Evolutionary conservation across 2,888 invertebrate genomes (phyloP).

Genomic region (Plagodis pulveraria): DNA sequence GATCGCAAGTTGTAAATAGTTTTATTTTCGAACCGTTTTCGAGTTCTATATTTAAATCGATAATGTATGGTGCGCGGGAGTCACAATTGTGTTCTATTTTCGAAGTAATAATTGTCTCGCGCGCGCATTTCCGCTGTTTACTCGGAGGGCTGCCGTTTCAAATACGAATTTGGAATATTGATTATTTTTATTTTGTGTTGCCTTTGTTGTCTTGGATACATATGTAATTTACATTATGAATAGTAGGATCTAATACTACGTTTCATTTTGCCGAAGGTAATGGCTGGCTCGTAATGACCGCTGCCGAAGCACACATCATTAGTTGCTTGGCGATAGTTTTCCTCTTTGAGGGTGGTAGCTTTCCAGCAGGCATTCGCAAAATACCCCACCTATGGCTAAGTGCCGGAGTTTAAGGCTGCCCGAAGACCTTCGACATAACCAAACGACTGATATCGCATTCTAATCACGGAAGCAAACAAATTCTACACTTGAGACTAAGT

Average conservation of each 20-base stretch:
- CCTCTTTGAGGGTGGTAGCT: too few relatives aligned
- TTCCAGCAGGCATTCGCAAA: too few relatives aligned
- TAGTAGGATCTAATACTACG: too few relatives aligned
- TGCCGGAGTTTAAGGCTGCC: too few relatives aligned
- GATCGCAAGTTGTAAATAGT: conserved; percentile 19
- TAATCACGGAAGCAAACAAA: too few relatives aligned
- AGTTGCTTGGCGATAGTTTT: too few relatives aligned
- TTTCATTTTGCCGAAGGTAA: too few relatives aligned
- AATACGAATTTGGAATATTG: conserved; percentile 12
- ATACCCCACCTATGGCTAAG: too few relatives aligned
- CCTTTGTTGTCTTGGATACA: not conserved
- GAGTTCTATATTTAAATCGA: conserved; percentile 61
- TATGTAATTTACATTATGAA: too few relatives aligned
- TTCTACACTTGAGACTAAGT: too few relatives aligned
- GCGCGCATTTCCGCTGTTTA: conserved; percentile 61
- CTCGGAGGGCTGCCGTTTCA: conserved; percentile 29
- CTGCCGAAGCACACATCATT: not conserved
- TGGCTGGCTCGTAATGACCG: not conserved
- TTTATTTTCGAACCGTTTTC: conserved; percentile 21
- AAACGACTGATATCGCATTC: too few relatives aligned
- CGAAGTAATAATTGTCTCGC: conserved; percentile 47
- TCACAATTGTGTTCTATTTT: conserved; percentile 64
- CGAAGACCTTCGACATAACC: too few relatives aligned
- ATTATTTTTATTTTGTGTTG: not conserved
- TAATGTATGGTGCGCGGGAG: conserved; percentile 55